phyloP scores from a whole-genome alignment of 2,888 invertebrate species.

The Tigriopus californicus region DNA sequence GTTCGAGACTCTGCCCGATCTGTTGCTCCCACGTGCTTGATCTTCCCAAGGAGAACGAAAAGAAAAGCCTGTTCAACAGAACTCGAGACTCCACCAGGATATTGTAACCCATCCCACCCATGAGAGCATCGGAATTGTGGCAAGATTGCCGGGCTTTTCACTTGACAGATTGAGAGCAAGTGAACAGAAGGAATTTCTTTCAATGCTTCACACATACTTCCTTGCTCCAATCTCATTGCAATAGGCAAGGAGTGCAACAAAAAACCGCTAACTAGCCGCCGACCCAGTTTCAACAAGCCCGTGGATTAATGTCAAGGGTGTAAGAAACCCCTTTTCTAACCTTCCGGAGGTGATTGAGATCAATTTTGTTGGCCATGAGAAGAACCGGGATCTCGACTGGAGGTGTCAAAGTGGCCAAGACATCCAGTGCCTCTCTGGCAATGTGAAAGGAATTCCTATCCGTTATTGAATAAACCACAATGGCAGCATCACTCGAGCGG shows the following conservation, averaged over 20 bases:
- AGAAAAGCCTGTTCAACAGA: too few species aligned
- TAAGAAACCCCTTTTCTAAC: neutral
- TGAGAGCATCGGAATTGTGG: too few species aligned
- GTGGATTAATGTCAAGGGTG: too few species aligned
- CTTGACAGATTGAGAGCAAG: too few species aligned
- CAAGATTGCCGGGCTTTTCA: too few species aligned
- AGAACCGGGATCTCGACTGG: neutral
- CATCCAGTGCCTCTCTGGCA: neutral
- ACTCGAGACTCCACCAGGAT: too few species aligned
- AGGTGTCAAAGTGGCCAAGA: neutral
- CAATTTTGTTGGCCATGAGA: neutral
- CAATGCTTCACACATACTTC: neutral
- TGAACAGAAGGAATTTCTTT: too few species aligned
- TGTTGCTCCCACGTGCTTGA: too few species aligned
- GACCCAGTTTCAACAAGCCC: neutral
- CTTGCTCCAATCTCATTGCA: neutral
- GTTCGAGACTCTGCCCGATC: too few species aligned
- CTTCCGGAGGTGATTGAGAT: slow-evolving; percentile 1
- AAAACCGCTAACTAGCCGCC: neutral
- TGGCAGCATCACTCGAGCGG: neutral
- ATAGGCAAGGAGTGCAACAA: neutral
- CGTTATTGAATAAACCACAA: neutral
- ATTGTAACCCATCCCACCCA: too few species aligned
- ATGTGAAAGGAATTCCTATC: neutral
- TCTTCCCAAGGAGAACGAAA: too few species aligned